A percentile compares a stretch with the other conserved stretches of the same genome.
These are phyloP conservation scores for Pegea sp. DNA, from an alignment of 23 tunicate species.

Conservation along the genomic window DNA sequence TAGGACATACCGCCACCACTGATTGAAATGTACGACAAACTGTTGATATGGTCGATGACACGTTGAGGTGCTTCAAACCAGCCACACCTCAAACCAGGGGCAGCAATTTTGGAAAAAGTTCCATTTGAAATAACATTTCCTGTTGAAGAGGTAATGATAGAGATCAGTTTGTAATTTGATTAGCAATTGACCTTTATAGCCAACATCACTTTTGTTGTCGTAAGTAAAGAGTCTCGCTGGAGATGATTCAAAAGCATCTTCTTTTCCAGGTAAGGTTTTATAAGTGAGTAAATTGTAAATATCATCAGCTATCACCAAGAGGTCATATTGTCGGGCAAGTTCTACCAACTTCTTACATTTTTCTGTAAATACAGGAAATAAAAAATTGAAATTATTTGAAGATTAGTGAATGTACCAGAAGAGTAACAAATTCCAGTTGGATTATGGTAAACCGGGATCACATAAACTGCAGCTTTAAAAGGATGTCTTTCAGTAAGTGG, in stretches of 20 bases:
- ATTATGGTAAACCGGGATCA: constrained; percentile 56
- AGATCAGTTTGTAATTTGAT: neutral
- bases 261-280: neutral
- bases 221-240: constrained; percentile 40
- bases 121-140: constrained; percentile 56
- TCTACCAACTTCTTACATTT: constrained; percentile 22
- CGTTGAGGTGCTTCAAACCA: constrained; percentile 54
- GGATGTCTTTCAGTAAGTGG: constrained; percentile 13
- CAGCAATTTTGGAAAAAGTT: constrained; percentile 37
- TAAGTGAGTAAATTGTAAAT: constrained; percentile 47
- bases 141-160: neutral
- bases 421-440: constrained; percentile 51
- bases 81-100: constrained; percentile 58
- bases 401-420: constrained; percentile 9
- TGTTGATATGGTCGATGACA: constrained; percentile 3
- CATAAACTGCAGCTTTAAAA: constrained; percentile 36
- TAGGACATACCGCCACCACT: constrained; percentile 29
- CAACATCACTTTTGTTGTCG: constrained; percentile 26
- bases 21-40: constrained; percentile 2
- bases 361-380: constrained; percentile 9
- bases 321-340: constrained; percentile 44
- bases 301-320: constrained; percentile 52
- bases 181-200: constrained; percentile 27
- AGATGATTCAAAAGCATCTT: constrained; percentile 15
- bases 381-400: neutral